Base-by-base conservation (phyloP, 2,113 vertebrate species). In the Puntigrus tetrazona region DNA sequence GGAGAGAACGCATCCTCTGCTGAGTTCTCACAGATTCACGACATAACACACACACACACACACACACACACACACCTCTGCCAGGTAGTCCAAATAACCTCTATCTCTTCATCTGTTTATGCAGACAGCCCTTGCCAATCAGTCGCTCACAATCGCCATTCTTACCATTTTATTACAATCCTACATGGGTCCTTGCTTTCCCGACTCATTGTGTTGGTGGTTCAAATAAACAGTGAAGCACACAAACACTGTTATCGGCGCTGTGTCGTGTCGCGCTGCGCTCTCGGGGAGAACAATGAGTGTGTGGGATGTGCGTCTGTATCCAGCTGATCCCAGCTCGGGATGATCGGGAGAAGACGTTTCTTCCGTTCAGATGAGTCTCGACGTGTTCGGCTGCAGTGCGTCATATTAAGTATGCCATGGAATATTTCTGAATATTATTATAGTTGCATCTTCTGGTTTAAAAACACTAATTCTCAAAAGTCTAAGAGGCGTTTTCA, bases 1-100 rank as follows among this genome's bases (percentile, higher is more conserved):
- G 36, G 83, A 88, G 74, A 88, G 88, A 85, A 65, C 76, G 77
- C 83, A 78, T 87, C 88, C 83, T 88, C 88, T 14, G 16, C 45
- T 11, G 43, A 45, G 83, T 83, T 88, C 86, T 87, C 85, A 87
- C 79, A 87, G 79, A 79, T 78, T 80, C 69, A 36, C 80, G 25
- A 75, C 78, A 45, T 3, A 18, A 43, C 67, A 43, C 70, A 73
- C 20, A 73, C 38, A 70, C 67, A 72, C 36, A 70, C 67, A 74
- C 41, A 27, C 70, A 45, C 70, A 47, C n/a, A 16, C 70, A 52
- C 50, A 59, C 74, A 38, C 72, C 77, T 81, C 77, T 34, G 18
- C 18, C 87, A 88, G 88, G 85, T 88, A 85, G 80, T 81, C 83
- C 81, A 84, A 85, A 88, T 85, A 78, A 67, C 13, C 45, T 29